Evolutionary conservation across 2,113 vertebrate genomes (phyloP).

Genomic region (Chitala chitala): DNA sequence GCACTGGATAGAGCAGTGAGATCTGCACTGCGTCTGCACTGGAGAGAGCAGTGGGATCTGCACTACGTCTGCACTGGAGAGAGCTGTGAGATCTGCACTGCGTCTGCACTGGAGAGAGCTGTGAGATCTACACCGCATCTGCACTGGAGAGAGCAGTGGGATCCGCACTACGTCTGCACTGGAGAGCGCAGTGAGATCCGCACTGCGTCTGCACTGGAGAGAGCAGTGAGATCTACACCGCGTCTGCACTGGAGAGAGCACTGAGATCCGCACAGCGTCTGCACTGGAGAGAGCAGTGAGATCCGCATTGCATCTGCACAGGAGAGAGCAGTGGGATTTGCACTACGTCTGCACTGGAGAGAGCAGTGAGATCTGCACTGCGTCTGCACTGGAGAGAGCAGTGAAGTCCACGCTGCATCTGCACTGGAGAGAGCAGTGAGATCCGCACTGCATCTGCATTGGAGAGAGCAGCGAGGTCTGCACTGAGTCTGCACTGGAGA

Average conservation of each 20-base stretch:
- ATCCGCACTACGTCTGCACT: constrained; percentile 73
- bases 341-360: constrained; percentile 78
- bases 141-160: constrained; percentile 76
- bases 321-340: constrained; percentile 76
- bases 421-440: no score
- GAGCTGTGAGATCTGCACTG: constrained; percentile 71
- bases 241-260: no score
- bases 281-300: constrained; percentile 76
- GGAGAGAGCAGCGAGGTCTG: constrained; percentile 85
- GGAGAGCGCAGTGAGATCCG: constrained; percentile 76
- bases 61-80: constrained; percentile 78
- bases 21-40: constrained; percentile 73
- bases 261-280: constrained; percentile 66
- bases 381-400: constrained; percentile 80
- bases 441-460: constrained; percentile 73
- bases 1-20: constrained; percentile 83
- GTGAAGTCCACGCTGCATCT: no score
- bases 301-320: constrained; percentile 73
- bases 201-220: constrained; percentile 78
- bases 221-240: constrained; percentile 81
- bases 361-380: constrained; percentile 71
- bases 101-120: constrained; percentile 80
- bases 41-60: constrained; percentile 76
- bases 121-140: constrained; percentile 66
- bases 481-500: no score